A percentile compares a stretch with the other conserved stretches of the same genome.
Evolutionary conservation across 2,888 invertebrate species (phyloP).

Genomic region (Drosophila vallismaia): DNA sequence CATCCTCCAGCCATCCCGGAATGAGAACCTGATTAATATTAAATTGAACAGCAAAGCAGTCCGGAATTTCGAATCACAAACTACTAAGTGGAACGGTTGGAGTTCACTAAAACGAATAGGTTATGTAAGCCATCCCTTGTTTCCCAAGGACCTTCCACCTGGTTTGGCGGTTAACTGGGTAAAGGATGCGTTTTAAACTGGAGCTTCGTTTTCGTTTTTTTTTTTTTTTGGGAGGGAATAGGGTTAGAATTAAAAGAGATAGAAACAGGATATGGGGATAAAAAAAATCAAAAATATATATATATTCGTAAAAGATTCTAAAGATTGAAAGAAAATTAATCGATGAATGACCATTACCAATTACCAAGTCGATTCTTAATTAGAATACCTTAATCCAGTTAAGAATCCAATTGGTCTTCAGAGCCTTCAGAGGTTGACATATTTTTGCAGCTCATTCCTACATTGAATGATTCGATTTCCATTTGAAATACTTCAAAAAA

Average conservation of each 20-base stretch:
- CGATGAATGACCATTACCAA: too few species aligned
- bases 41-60: conserved; percentile 14
- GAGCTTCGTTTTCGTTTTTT: not conserved
- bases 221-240: not conserved
- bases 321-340: too few species aligned
- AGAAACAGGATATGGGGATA: too few species aligned
- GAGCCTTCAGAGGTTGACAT: too few species aligned
- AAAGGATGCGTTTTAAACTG: not conserved
- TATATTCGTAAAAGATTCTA: too few species aligned
- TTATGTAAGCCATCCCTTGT: conserved; percentile 6
- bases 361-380: too few species aligned
- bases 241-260: not conserved
- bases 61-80: conserved; percentile 15
- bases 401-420: too few species aligned
- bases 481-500: too few species aligned
- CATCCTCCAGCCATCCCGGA: not conserved
- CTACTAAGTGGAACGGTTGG: not conserved
- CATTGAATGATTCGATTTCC: too few species aligned
- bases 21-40: conserved; percentile 27
- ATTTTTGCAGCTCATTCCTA: too few species aligned
- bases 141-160: not conserved
- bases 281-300: too few species aligned
- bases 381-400: too few species aligned
- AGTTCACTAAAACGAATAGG: not conserved
- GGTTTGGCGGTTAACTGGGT: conserved; percentile 3